Evolutionary conservation across 2,888 invertebrate genomes (phyloP).

Genomic region (Seladonia tumulorum): DNA sequence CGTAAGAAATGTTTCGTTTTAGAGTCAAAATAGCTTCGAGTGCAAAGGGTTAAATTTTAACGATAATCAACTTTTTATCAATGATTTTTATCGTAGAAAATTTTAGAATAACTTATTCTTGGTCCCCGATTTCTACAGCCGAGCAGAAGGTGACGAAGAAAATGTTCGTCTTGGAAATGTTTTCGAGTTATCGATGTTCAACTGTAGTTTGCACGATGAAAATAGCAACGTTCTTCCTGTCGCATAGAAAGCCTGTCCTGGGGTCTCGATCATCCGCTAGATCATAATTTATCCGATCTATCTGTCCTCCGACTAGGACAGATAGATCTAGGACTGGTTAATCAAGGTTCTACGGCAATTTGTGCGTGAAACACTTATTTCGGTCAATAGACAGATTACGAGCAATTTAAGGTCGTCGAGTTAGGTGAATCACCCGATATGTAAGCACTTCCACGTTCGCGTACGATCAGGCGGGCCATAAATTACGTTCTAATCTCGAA

Average conservation of each 20-base stretch:
- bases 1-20: too few relatives aligned
- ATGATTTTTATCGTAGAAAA: too few relatives aligned
- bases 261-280: background rate
- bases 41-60: too few relatives aligned
- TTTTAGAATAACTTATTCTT: too few relatives aligned
- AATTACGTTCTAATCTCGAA: slow-evolving; percentile 65
- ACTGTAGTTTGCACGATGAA: too few relatives aligned
- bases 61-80: too few relatives aligned
- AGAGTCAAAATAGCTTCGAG: too few relatives aligned
- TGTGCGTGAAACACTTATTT: slow-evolving; percentile 14
- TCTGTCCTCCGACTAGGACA: slow-evolving; percentile 7
- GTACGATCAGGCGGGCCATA: slow-evolving; percentile 42
- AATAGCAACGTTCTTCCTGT: too few relatives aligned
- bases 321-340: background rate
- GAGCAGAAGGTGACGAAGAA: too few relatives aligned
- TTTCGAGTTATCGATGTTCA: too few relatives aligned
- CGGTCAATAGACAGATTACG: slow-evolving; percentile 9
- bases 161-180: too few relatives aligned
- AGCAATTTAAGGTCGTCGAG: slow-evolving; percentile 7
- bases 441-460: background rate
- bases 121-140: too few relatives aligned
- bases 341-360: slow-evolving; percentile 1
- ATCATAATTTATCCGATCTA: slow-evolving; percentile 2
- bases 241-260: background rate
- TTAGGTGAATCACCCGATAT: slow-evolving; percentile 8